Evolutionary conservation across 1,140 invertebrate species (phyloP), one percentile per base, ranked within the genome.

Genomic region (Idris sp.): DNA sequence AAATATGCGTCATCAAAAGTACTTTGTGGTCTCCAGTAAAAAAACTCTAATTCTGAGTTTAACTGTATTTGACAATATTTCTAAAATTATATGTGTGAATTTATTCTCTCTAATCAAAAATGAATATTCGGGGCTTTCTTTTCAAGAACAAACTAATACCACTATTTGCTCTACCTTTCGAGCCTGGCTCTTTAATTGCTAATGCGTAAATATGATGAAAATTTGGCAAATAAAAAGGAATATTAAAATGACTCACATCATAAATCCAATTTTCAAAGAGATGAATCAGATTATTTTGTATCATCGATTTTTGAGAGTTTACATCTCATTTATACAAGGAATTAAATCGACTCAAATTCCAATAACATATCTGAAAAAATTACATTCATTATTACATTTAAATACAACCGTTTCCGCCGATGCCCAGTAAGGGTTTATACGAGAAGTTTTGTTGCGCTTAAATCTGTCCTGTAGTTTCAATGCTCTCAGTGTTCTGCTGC

Each of bases 111-210:
- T 4, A 22, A 22, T 22, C 19, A 22, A 6, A 4, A 22, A 22
- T 2, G 2, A 22, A 22, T 4, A 22, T 22, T n/a, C n/a, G n/a
- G n/a, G 19, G 2, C 19, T 22, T 6, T 22, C 19, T 28, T 28
- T 44, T 28, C 22, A 44, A 7, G 28, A 28, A 44, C 5, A 28
- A 2, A 8, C 41, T 44, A 9, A 44, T 44, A 1, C 38, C 38
- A 1, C 38, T 18, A 22, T 3, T 22, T 6, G 11, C 10, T 44
- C 41, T 44, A 4, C 41, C 41, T 28, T 15, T 44, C 1, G 19
- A 8, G 4, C 41, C 41, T 8, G 10, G 19, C 14, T 44, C 3
- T 44, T 44, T 44, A 9, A 28, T 2, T 1, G 41, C 41, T 28
- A 44, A n/a, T 1, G 6, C 4, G 14, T 14, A 44, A 2, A 44